Percentiles rank a stretch among this genome's conserved stretches.
phyloP scores from a whole-genome alignment of 2,888 invertebrate genomes.

The Myathropa florea region DNA sequence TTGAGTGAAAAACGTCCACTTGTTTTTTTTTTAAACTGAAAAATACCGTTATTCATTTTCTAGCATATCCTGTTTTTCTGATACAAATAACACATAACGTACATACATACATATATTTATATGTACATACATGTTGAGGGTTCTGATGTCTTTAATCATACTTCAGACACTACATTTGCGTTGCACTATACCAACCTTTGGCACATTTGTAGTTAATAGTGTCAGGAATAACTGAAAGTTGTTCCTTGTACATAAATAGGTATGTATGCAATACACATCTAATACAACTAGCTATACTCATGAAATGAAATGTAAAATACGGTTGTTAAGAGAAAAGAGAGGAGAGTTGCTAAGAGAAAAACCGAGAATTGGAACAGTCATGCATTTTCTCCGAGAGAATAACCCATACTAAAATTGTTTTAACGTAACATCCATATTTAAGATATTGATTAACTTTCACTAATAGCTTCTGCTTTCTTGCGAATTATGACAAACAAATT shows the following conservation, averaged over 20 bases:
- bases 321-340: neutral
- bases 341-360: too few species aligned
- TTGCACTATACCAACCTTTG: too few species aligned
- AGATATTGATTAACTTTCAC: constrained; percentile 51
- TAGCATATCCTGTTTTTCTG: too few species aligned
- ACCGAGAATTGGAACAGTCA: neutral
- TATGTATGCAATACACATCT: neutral
- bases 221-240: neutral
- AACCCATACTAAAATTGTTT: neutral
- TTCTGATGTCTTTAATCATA: too few species aligned
- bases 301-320: neutral
- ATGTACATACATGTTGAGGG: too few species aligned
- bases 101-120: too few species aligned
- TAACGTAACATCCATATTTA: neutral
- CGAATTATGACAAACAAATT: constrained; percentile 22
- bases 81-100: too few species aligned
- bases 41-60: too few species aligned
- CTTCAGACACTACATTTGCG: too few species aligned
- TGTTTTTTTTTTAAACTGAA: too few species aligned
- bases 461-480: constrained; percentile 12
- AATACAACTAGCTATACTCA: neutral
- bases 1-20: too few species aligned
- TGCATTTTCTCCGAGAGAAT: constrained; percentile 6
- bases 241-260: neutral
- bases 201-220: neutral